Conservation (phyloP, 2,888 invertebrate genomes). For the Hedya salicella region DNA sequence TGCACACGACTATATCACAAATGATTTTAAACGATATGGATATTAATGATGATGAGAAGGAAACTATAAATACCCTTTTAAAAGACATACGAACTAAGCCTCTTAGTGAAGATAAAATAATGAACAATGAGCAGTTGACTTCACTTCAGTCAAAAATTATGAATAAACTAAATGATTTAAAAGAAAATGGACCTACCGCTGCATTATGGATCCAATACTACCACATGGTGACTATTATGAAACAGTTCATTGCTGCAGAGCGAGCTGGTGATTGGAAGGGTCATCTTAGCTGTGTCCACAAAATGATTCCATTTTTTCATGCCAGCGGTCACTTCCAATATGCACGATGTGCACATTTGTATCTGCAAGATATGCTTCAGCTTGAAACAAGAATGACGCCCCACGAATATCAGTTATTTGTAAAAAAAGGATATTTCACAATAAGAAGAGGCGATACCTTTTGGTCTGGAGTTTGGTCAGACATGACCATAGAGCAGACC, state of each 20-base stretch:
- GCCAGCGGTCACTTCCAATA: conserved; percentile 26
- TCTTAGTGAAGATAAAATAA: background rate
- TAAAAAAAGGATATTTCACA: conserved; percentile 53
- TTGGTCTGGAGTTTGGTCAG: conserved; percentile 61
- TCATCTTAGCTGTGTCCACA: background rate
- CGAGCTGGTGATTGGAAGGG: conserved; percentile 13
- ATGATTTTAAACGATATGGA: background rate
- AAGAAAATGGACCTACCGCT: background rate
- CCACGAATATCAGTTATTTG: conserved; percentile 31
- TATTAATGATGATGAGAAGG: background rate
- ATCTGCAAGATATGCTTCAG: conserved; percentile 54
- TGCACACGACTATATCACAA: background rate
- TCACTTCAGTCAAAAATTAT: conserved; percentile 11
- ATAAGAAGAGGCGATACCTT: conserved; percentile 53
- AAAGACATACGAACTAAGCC: background rate
- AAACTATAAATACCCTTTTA: background rate
- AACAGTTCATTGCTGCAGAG: conserved; percentile 25
- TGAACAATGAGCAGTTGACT: background rate
- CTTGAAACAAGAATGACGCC: conserved; percentile 45
- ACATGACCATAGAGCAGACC: conserved; percentile 59
- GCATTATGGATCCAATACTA: conserved; percentile 24
- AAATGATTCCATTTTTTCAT: conserved; percentile 13
- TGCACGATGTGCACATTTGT: conserved; percentile 47
- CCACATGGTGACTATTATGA: conserved; percentile 16
- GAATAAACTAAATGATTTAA: background rate